Conservation (phyloP, 2,888 invertebrate genomes). For the Incurvaria masculella region DNA sequence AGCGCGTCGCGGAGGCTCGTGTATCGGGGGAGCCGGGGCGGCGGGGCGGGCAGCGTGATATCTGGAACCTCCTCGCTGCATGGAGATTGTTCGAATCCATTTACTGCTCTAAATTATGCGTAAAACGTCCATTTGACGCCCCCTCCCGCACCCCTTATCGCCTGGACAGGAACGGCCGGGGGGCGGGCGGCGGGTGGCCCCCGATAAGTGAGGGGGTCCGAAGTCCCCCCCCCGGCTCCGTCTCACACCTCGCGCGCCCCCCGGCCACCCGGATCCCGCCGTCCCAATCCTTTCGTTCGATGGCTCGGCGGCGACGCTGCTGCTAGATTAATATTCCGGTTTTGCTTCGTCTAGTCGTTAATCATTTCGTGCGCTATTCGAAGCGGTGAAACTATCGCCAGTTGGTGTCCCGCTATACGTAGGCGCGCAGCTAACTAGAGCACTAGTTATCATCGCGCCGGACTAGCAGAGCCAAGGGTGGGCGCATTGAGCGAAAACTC, state of each 20-base stretch:
- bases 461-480: no score
- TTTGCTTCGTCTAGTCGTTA: slow-evolving; percentile 45
- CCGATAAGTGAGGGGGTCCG: slow-evolving; percentile 44
- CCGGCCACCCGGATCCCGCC: slow-evolving; percentile 35
- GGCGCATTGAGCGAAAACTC: no score
- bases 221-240: slow-evolving; percentile 57
- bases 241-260: slow-evolving; percentile 54
- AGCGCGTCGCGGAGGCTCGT: no score
- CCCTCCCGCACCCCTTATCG: slow-evolving; percentile 55
- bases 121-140: slow-evolving; percentile 59
- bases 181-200: slow-evolving; percentile 47
- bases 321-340: slow-evolving; percentile 55
- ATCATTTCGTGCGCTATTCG: slow-evolving; percentile 30
- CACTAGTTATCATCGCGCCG: no score
- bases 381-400: neutral
- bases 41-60: no score
- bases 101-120: slow-evolving; percentile 60
- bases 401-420: no score
- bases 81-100: slow-evolving; percentile 56
- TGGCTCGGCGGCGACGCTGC: slow-evolving; percentile 45
- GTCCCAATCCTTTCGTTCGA: slow-evolving; percentile 52
- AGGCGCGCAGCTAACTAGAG: no score
- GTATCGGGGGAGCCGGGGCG: no score
- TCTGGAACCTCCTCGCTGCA: slow-evolving; percentile 37
- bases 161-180: slow-evolving; percentile 48